Evolutionary conservation across 2,113 vertebrate genomes (phyloP).

Genomic region (Elgaria multicarinata): DNA sequence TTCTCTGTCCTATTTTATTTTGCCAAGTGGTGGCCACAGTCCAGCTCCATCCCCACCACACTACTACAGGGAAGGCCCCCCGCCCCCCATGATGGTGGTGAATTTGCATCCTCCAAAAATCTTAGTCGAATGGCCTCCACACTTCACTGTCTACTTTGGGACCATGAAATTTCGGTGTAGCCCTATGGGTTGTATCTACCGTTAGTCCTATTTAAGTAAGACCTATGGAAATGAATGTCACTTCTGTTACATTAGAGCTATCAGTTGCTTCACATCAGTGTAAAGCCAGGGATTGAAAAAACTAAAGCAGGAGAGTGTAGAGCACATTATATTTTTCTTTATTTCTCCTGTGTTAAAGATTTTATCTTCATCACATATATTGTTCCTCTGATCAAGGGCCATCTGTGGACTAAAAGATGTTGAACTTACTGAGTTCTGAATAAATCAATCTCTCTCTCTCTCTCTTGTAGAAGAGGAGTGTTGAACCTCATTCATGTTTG

Average conservation of each 20-base stretch:
- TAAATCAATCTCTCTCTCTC: not conserved
- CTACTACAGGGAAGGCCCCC: not conserved
- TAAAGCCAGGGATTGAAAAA: not conserved
- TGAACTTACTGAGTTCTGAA: not conserved
- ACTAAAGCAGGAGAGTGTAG: not conserved
- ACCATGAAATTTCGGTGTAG: not conserved
- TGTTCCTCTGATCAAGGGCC: not conserved
- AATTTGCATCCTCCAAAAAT: not conserved
- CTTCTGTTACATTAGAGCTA: not conserved
- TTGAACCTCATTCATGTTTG: no score
- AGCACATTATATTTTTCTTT: not conserved
- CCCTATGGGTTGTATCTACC: not conserved
- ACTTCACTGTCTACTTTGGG: not conserved
- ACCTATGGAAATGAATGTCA: no score
- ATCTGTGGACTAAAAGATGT: not conserved
- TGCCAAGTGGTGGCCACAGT: not conserved
- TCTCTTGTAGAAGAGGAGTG: not conserved
- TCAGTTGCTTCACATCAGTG: not conserved
- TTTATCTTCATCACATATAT: not conserved
- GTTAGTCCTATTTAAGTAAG: no score
- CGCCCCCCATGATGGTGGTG: not conserved
- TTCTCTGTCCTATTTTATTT: no score
- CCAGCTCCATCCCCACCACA: not conserved
- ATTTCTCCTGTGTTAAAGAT: not conserved
- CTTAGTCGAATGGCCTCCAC: not conserved